Evolutionary conservation across 2,113 vertebrate species (phyloP).

Genomic region (Salvator merianae): DNA sequence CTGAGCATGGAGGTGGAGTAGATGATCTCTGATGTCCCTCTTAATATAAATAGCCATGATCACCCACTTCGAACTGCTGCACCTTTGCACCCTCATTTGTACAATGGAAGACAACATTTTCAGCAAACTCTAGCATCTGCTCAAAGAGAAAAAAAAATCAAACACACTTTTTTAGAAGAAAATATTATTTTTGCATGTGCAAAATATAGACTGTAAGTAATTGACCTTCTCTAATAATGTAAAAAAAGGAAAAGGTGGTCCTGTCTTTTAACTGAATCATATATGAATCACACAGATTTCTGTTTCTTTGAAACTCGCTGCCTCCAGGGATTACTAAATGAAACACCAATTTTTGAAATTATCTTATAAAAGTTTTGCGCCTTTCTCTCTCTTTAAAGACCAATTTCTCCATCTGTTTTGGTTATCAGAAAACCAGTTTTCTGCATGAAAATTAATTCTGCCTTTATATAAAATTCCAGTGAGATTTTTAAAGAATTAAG

Average conservation of each 20-base stretch:
- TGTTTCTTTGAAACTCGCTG: slow-evolving; percentile 24
- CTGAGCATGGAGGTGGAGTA: too few relatives aligned
- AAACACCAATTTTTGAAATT: slow-evolving; percentile 12
- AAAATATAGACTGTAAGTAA: background rate
- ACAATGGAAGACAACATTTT: background rate
- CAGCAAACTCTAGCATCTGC: background rate
- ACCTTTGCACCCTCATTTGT: too few relatives aligned
- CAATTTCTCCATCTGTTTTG: slow-evolving; percentile 47
- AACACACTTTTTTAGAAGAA: background rate
- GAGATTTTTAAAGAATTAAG: slow-evolving; percentile 29
- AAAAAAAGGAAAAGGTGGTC: background rate
- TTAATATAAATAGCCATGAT: too few relatives aligned
- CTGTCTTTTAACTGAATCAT: background rate
- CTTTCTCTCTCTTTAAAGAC: background rate
- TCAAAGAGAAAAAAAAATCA: background rate
- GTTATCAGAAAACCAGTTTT: slow-evolving; percentile 42
- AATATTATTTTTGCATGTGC: background rate
- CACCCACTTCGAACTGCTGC: too few relatives aligned
- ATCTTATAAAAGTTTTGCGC: slow-evolving; percentile 17
- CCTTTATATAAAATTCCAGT: slow-evolving; percentile 51
- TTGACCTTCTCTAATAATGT: background rate
- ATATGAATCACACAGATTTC: slow-evolving; percentile 48
- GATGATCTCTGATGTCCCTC: too few relatives aligned
- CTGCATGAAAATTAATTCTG: slow-evolving; percentile 54
- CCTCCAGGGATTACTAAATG: slow-evolving; percentile 33